These are phyloP conservation scores for Ophioninae sp. DNA, from an alignment of 2,888 invertebrate genomes.

Conservation along the genomic window DNA sequence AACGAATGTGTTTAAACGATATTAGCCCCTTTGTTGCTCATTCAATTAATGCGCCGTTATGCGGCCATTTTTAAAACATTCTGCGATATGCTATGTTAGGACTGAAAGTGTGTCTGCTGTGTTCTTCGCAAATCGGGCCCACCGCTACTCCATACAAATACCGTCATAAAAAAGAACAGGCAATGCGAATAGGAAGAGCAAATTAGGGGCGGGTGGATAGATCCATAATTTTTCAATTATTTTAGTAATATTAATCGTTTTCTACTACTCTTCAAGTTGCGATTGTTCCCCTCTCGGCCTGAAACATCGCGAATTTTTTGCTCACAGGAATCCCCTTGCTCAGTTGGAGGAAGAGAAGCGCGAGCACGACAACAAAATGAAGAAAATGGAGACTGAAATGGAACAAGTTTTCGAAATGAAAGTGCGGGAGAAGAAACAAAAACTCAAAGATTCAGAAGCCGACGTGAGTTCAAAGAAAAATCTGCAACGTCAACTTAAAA, in stretches of 20 bases:
- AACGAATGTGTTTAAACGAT: not conserved
- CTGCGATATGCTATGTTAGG: conserved; percentile 14
- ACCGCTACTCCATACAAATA: not conserved
- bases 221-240: conserved; percentile 43
- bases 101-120: conserved; percentile 43
- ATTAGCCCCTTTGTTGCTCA: not conserved
- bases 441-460: conserved; percentile 96
- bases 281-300: not conserved
- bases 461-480: conserved; percentile 84
- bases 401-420: conserved; percentile 99
- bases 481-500: not conserved
- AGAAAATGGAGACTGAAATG: conserved; percentile 99
- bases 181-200: not conserved
- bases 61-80: conserved; percentile 11
- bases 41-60: not conserved
- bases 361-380: conserved; percentile 97
- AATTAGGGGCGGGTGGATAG: not conserved
- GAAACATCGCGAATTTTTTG: conserved; percentile 68
- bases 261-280: not conserved
- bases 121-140: conserved; percentile 13
- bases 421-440: conserved; percentile 97
- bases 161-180: not conserved
- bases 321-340: conserved; percentile 95
- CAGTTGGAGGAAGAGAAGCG: conserved; percentile 99
- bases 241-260: conserved; percentile 45